A percentile compares a stretch with the other conserved stretches of the same genome.
phyloP scores from a whole-genome alignment of 2,113 vertebrate species.

The Gambusia holbrooki region DNA sequence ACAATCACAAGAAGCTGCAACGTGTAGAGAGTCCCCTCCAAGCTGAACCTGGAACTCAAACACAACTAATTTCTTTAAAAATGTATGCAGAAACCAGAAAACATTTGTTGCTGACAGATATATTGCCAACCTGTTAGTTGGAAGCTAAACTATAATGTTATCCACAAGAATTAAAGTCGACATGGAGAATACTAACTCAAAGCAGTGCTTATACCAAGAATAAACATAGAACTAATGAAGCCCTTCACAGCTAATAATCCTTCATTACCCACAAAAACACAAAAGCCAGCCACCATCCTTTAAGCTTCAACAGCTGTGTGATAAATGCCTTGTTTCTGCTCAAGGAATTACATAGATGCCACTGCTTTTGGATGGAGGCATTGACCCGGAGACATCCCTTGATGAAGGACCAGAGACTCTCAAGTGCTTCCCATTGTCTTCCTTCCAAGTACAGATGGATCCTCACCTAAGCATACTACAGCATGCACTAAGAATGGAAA shows the following conservation, averaged over 20 bases:
- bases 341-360: constrained; percentile 31
- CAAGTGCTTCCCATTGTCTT: not conserved
- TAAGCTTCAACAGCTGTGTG: constrained; percentile 16
- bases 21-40: too few relatives aligned
- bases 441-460: constrained; percentile 5
- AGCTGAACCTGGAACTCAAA: not conserved
- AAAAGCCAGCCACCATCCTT: constrained; percentile 20
- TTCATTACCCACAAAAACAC: constrained; percentile 25
- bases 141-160: not conserved
- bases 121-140: not conserved
- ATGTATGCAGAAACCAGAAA: not conserved
- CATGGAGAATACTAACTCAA: not conserved
- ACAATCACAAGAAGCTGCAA: too few relatives aligned
- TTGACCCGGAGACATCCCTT: constrained; percentile 34
- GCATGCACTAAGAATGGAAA: not conserved
- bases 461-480: not conserved
- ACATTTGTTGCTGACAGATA: not conserved
- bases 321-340: constrained; percentile 48
- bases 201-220: not conserved
- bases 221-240: constrained; percentile 17
- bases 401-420: constrained; percentile 21
- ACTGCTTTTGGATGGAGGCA: constrained; percentile 50
- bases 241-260: constrained; percentile 23
- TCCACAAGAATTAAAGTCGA: not conserved
- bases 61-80: not conserved